Percentiles rank a stretch among this genome's conserved stretches.
These are phyloP conservation scores for Stictonetta naevosa DNA, from an alignment of 2,113 vertebrate genomes.

Conservation along the genomic window DNA sequence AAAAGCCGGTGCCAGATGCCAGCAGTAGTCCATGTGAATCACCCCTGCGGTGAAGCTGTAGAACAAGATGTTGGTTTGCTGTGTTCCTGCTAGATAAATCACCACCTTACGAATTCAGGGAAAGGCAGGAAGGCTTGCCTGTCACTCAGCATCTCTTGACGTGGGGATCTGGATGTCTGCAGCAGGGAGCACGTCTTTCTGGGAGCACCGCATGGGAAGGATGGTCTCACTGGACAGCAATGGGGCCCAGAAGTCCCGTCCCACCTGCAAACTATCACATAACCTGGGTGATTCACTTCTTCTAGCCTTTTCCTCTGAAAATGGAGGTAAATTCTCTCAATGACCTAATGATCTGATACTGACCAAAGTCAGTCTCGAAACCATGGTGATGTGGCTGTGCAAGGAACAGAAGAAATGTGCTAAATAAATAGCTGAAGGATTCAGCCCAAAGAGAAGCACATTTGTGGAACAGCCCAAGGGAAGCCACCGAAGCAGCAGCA, in stretches of 20 bases:
- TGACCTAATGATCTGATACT: background rate
- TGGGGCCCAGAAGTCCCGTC: too few species aligned
- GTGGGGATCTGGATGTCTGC: background rate
- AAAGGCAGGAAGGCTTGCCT: background rate
- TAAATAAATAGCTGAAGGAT: background rate
- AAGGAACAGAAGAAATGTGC: background rate
- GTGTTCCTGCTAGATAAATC: background rate
- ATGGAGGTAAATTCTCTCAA: background rate
- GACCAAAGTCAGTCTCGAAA: background rate
- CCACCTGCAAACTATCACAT: background rate
- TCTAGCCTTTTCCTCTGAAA: background rate
- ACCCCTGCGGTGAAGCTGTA: background rate
- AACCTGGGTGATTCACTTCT: background rate
- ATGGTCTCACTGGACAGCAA: background rate
- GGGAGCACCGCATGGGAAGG: background rate
- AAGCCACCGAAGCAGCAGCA: background rate
- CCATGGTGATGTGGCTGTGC: background rate
- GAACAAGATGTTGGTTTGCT: background rate
- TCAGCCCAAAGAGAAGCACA: background rate
- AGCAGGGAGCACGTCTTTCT: background rate
- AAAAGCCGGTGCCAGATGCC: background rate
- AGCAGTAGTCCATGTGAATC: constrained; percentile 13
- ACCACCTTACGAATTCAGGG: background rate
- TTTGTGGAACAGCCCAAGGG: background rate
- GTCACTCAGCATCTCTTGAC: background rate